Conservation (phyloP, 2,113 vertebrate species). For the Miniopterus natalensis region DNA sequence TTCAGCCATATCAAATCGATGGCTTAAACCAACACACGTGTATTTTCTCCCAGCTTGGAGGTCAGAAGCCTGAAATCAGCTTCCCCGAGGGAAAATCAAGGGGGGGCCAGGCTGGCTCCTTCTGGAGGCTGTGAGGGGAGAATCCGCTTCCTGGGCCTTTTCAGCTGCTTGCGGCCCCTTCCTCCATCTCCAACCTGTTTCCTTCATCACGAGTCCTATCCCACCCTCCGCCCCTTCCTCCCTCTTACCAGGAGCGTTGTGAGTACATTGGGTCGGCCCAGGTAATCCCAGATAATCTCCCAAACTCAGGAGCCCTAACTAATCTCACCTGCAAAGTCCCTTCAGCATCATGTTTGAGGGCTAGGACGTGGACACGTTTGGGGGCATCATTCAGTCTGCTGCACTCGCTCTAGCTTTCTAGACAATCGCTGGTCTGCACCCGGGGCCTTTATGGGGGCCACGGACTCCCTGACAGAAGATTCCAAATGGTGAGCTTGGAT, state of each 20-base stretch:
- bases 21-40: background rate
- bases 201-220: accelerated
- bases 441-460: background rate
- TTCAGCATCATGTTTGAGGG: accelerated
- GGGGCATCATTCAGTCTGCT: accelerated
- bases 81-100: background rate
- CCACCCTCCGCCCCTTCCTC: accelerated
- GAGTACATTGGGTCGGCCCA: background rate
- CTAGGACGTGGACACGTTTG: accelerated
- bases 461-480: background rate
- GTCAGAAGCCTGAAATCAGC: background rate
- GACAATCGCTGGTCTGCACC: background rate
- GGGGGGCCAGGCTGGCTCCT: background rate
- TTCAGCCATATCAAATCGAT: accelerated
- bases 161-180: background rate
- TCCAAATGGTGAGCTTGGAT: background rate
- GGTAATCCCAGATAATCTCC: background rate
- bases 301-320: background rate
- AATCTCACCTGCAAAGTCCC: background rate
- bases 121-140: background rate
- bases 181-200: too few relatives aligned
- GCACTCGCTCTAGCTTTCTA: background rate
- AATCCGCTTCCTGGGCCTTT: background rate
- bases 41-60: accelerated
- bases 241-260: background rate